Conservation (phyloP, 2,113 vertebrate genomes). For the Pardalotus punctatus region DNA sequence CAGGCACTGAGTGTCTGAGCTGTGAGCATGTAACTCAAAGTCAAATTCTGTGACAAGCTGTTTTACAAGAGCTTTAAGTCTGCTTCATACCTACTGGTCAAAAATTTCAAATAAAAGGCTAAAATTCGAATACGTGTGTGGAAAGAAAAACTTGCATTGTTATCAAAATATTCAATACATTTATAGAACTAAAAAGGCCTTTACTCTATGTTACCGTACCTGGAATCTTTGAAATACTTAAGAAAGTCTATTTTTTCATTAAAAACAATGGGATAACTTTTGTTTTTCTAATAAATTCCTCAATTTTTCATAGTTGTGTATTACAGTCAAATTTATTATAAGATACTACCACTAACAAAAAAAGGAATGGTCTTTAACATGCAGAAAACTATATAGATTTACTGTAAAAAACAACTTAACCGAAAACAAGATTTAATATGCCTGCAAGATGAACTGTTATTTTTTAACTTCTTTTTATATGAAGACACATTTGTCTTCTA, state of each 20-base stretch:
- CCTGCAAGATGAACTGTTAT: background rate
- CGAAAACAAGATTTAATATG: background rate
- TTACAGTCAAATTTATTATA: background rate
- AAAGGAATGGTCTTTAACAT: background rate
- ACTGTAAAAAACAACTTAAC: background rate
- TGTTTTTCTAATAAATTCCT: background rate
- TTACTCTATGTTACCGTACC: background rate
- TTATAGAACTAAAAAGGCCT: background rate
- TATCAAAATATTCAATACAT: background rate
- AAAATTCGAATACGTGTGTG: background rate
- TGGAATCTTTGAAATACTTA: background rate
- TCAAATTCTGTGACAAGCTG: background rate
- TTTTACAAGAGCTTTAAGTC: background rate
- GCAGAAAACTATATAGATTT: background rate
- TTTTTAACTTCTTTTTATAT: background rate
- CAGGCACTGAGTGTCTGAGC: background rate
- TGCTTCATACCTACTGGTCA: background rate
- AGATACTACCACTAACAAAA: background rate
- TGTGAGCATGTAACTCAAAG: background rate
- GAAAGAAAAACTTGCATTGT: background rate
- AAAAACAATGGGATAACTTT: background rate
- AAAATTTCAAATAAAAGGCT: background rate
- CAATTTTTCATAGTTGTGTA: background rate
- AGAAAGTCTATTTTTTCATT: background rate
- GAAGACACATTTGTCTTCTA: background rate